Percentiles rank a stretch among this genome's conserved stretches.
Evolutionary conservation across 2,888 invertebrate species (phyloP).

Genomic region (Cactoblastis cactorum): DNA sequence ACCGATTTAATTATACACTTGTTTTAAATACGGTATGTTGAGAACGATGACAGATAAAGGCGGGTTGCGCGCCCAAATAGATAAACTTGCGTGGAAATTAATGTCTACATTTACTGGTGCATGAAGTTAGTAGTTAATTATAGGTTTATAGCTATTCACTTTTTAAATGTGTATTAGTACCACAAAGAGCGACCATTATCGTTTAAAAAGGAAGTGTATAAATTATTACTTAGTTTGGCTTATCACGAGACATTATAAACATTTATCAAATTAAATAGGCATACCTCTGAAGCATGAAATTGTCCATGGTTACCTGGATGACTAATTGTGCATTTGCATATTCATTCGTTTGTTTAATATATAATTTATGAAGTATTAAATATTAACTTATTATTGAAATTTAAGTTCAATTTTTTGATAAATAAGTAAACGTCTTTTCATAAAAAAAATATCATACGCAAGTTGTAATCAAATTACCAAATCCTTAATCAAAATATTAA

Average conservation of each 20-base stretch:
- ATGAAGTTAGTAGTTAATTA: constrained; percentile 78
- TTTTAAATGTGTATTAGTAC: constrained; percentile 70
- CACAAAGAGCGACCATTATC: constrained; percentile 74
- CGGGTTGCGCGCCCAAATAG: constrained; percentile 77
- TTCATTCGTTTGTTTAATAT: constrained; percentile 1
- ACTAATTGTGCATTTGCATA: constrained; percentile 29
- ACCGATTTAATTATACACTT: constrained; percentile 43
- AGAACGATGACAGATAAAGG: constrained; percentile 78
- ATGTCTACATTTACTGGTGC: constrained; percentile 80
- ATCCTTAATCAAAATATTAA: constrained; percentile 4
- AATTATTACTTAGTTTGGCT: constrained; percentile 56
- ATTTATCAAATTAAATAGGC: constrained; percentile 63
- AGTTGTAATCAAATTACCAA: too few species aligned
- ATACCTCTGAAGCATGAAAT: constrained; percentile 56
- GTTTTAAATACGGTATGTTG: constrained; percentile 46
- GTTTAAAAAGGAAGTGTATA: constrained; percentile 71
- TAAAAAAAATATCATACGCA: too few species aligned
- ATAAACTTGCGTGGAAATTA: constrained; percentile 80
- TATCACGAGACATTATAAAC: constrained; percentile 58
- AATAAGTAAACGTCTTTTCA: too few species aligned
- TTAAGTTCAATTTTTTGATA: too few species aligned
- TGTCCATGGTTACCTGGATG: constrained; percentile 41
- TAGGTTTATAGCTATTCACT: constrained; percentile 74
- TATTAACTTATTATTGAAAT: too few species aligned
- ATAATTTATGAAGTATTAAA: not conserved